Percentiles rank a stretch among this genome's conserved stretches.
These are phyloP conservation scores for Calliphora vicina DNA, from an alignment of 1,140 invertebrate genomes.

Conservation along the genomic window DNA sequence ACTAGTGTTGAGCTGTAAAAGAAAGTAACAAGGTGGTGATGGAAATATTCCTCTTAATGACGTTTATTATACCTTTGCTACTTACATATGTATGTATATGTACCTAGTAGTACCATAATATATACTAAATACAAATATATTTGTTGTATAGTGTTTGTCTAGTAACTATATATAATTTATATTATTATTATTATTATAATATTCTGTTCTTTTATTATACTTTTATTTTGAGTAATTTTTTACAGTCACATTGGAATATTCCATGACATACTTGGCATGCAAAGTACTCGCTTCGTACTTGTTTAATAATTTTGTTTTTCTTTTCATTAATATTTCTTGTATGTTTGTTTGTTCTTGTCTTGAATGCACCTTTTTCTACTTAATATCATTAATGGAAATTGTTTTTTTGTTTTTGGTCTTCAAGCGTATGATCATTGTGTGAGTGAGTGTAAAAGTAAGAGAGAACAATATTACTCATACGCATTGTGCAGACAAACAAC, in stretches of 20 bases:
- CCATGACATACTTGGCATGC: constrained; percentile 14
- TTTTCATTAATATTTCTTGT: too few species aligned
- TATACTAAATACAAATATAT: too few species aligned
- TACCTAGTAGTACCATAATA: too few species aligned
- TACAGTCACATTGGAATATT: constrained; percentile 1
- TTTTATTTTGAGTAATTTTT: background rate
- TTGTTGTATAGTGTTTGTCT: too few species aligned
- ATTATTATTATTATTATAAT: too few species aligned
- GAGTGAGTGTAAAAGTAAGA: too few species aligned
- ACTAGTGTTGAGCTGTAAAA: background rate
- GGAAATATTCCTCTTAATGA: background rate
- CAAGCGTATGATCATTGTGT: background rate
- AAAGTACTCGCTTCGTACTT: background rate
- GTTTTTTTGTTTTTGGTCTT: background rate
- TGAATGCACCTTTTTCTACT: background rate
- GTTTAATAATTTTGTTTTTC: background rate
- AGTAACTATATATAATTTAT: too few species aligned
- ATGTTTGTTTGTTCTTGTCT: too few species aligned
- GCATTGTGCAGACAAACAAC: background rate
- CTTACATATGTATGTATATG: too few species aligned
- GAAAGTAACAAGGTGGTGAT: background rate
- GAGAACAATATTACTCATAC: background rate
- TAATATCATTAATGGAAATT: background rate
- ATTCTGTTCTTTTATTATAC: too few species aligned
- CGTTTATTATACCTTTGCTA: background rate